Base-by-base conservation (phyloP, 1,140 invertebrate genomes). In the Trichonephila clavipes region DNA sequence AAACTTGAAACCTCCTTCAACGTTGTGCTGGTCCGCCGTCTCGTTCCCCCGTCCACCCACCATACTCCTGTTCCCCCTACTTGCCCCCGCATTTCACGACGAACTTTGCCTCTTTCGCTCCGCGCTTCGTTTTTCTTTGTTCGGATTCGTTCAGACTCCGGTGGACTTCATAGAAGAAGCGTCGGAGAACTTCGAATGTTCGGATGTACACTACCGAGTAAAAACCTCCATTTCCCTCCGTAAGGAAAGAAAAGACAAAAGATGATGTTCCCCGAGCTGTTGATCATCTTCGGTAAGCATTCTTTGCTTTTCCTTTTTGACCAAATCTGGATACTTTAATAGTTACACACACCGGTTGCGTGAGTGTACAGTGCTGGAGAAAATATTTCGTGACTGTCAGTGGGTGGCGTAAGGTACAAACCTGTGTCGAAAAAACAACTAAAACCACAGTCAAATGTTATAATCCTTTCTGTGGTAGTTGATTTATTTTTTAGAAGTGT, bases 11-110 rank as follows among this genome's bases (percentile, higher is more conserved):
- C 86, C 61, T 58, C 86, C 24, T 40, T 64, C 40, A 21, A 58
- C 59, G 59, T 64, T 88, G 61, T 40, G 40, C 61, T 88, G 40
- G 82, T 83, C 82, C 28, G 59, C 86, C 86, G 51, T 85, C 83
- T 61, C 61, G 16, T 40, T 58, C 85, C 58, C 28, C 86, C 28
- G 86, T 88, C 86, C 86, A 85, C 83, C 83, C 83, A 85, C 83
- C 83, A 85, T 34, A 77, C 40, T 28, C 12, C 19, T 51, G 14
- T 62, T 40, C 86, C 86, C 51, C n/a, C 24, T 28, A 77, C 16
- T 77, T 77, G 72, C 82, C 86, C 86, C 61, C 59, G 83, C 83
- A 85, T 88, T 88, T 88, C 86, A 64, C 61, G 59, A 88, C 86
- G 86, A 88, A 88, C 86, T 85, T 85, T 85, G 83, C 83, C 58